Evolutionary conservation across 2,113 vertebrate species (phyloP), one percentile per base, ranked within the genome.

Genomic region (Typhlomys cinereus): DNA sequence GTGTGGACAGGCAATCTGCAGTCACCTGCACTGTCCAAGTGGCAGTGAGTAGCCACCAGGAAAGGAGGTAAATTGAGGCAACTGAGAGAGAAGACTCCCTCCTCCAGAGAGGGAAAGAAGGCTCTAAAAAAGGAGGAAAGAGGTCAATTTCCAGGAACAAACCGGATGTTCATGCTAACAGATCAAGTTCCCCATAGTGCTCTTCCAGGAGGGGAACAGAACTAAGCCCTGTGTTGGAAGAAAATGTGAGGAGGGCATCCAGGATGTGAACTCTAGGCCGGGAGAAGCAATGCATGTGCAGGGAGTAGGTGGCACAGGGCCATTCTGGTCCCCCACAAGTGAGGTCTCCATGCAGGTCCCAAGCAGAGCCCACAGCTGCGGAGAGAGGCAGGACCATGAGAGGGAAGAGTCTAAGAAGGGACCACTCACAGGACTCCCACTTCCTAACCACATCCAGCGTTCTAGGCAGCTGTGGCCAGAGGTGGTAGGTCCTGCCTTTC

Each of bases 321-420:
- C 27, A 13, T n/a, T 27, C 1, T 7, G 15, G 29, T 23, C 66
- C 39, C 0, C 0, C 1, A 10, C 5, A 4, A 2, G 4, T 21
- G 29, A 48, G 54, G 46, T 14, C 0, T 4, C 34, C 13, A 23
- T 2, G 3, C 5, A 34, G 34, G 44, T 39, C 7, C 25, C 66
- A 3, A 2, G 4, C 6, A 41, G 34, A 10, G 23, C 3, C 0
- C 61, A 25, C 44, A 1, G 41, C 70, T 44, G 34, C 0, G 3
- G 13, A 25, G 21, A 1, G 4, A 82, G 61, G 31, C 6, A 5
- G 64, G 29, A 4, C 11, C 34, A 21, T 15, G n/a, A 31, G 31
- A 39, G 41, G 23, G 34, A 36, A n/a, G 64, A 29, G n/a, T 34
- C 39, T 29, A 46, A 25, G 39, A 54, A 66, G 34, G n/a, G n/a